Base-by-base conservation (phyloP, 2,797 vertebrate genomes). In the Choloepus didactylus region DNA sequence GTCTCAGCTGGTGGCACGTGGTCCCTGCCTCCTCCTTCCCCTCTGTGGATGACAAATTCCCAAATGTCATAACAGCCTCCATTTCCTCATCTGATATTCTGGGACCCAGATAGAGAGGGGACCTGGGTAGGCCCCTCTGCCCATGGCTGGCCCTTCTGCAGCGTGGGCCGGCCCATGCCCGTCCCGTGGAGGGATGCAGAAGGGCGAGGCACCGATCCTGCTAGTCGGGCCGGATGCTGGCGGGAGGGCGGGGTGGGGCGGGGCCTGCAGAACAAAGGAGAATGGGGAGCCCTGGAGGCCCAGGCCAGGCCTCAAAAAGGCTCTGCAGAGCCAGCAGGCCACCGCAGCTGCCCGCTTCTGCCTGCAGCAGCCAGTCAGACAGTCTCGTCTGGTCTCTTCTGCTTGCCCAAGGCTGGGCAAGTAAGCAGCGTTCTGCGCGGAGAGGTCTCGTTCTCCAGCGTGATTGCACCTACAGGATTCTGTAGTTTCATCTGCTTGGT, bases 201-300 rank as follows among this genome's bases (percentile, higher is more conserved):
- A 92, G 97, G 97, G 97, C 19, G 95, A 96, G 96, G 95, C 89
- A 97, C 96, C 54, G 41, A 97, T 87, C 94, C 41, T 97, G 96
- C 97, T 85, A 0, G 97, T 97, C 18, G 1, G 94, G 93, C 97
- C 46, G 62, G 95, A 95, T 97, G 96, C 94, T 97, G 88, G 76
- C 46, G 23, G 67, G 75, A 93, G 93, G 96, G 95, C 38, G 70
- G 96, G 88, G 8, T 67, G 54, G 94, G 97, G 97, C 1, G 97
- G 96, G 91, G 96, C 92, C 83, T 92, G 89, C 41, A 96, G 94
- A 97, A 96, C 97, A 97, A 97, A 98, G 96, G 80, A 86, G 90
- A 95, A 96, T 41, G 76, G 73, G 88, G 93, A 95, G 87, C 95
- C 96, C 88, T 64, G 49, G 92, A 96, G 96, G 89, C 91, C 67